Percentiles rank a stretch among this genome's conserved stretches.
Conservation (phyloP, 2,113 vertebrate species). For the Reinhardtius hippoglossoides region DNA sequence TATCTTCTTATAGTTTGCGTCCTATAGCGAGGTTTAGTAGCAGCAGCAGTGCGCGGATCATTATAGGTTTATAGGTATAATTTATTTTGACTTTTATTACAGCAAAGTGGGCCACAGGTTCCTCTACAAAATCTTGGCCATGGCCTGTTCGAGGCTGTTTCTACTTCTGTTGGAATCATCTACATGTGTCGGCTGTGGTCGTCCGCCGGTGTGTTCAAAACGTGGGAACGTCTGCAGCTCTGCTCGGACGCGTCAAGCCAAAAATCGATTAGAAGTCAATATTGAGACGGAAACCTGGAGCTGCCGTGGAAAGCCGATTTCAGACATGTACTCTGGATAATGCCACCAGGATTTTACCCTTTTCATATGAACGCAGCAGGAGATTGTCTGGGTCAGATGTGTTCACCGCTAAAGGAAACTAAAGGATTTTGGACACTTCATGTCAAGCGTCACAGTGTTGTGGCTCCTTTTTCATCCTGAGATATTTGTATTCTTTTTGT, state of each 20-base stretch:
- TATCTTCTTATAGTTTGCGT: background rate
- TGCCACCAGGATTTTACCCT: background rate
- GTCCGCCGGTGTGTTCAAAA: slow-evolving; percentile 12
- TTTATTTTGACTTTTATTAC: slow-evolving; percentile 12
- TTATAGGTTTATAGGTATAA: background rate
- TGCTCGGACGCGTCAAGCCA: slow-evolving; percentile 12
- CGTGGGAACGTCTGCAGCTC: background rate
- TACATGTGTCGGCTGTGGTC: background rate
- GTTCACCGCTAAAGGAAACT: too few relatives aligned
- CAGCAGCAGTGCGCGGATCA: background rate
- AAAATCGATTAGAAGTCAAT: slow-evolving; percentile 11
- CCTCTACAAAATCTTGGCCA: background rate
- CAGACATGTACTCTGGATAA: background rate
- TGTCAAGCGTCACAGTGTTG: too few relatives aligned
- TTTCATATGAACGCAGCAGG: too few relatives aligned
- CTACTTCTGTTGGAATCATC: background rate
- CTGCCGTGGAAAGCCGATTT: slow-evolving; percentile 7
- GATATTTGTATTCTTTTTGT: too few relatives aligned
- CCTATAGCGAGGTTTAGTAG: background rate
- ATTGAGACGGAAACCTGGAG: slow-evolving; percentile 1
- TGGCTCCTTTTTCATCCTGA: too few relatives aligned
- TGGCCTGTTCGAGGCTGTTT: background rate
- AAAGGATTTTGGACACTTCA: too few relatives aligned
- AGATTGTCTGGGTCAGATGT: too few relatives aligned
- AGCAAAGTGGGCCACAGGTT: background rate